Conservation (phyloP, 2,113 vertebrate genomes). For the Petaurus breviceps region DNA sequence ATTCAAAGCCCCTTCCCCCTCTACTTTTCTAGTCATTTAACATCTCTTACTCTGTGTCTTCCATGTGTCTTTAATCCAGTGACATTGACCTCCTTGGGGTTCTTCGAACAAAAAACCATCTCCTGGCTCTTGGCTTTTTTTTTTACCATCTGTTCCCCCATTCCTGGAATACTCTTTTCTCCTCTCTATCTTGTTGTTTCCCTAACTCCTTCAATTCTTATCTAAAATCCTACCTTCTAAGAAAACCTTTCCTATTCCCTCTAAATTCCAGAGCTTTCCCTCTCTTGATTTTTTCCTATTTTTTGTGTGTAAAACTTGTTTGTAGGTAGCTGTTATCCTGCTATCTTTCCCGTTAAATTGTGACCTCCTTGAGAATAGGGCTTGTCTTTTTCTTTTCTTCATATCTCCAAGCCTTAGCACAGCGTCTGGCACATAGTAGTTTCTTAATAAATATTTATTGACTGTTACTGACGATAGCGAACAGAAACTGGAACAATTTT, state of each 20-base stretch:
- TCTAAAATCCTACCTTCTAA: background rate
- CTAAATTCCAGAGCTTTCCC: background rate
- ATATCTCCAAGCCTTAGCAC: background rate
- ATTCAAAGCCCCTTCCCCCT: background rate
- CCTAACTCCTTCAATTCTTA: background rate
- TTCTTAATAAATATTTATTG: background rate
- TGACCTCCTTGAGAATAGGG: background rate
- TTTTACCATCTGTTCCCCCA: background rate
- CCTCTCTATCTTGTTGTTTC: background rate
- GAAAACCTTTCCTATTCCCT: background rate
- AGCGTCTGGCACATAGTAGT: background rate
- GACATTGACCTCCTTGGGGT: background rate
- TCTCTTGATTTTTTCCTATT: background rate
- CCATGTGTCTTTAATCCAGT: background rate
- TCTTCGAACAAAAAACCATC: background rate
- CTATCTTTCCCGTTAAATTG: background rate
- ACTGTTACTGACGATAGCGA: background rate
- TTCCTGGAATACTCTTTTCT: background rate
- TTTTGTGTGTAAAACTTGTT: background rate
- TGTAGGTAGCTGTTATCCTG: background rate
- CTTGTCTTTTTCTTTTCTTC: background rate
- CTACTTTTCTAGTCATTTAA: background rate
- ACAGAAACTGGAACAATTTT: background rate
- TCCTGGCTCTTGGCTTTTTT: background rate
- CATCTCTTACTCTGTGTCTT: background rate